Conservation (phyloP, 2,113 vertebrate genomes). For the Ginglymostoma cirratum region DNA sequence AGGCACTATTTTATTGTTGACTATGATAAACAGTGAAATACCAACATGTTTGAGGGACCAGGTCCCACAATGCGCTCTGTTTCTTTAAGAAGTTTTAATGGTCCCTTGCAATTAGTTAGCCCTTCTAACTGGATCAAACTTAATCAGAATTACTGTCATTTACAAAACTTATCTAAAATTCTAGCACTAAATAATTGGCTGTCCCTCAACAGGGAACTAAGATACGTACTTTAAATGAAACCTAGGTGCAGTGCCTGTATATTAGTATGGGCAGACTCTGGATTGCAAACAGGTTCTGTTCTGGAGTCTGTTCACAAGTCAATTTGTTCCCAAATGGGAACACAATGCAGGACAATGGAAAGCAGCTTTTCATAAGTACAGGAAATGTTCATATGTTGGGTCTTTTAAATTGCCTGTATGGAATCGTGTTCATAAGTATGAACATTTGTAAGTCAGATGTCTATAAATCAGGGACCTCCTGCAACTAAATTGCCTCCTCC, state of each 20-base stretch:
- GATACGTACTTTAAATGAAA: neutral
- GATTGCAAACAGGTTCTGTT: too few species aligned
- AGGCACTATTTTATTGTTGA: slow-evolving; percentile 51
- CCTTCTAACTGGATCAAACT: neutral
- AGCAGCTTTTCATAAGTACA: too few species aligned
- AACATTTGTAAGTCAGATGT: too few species aligned
- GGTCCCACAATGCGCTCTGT: neutral
- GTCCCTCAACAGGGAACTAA: neutral
- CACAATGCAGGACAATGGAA: too few species aligned
- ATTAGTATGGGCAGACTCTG: neutral
- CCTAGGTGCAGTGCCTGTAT: neutral
- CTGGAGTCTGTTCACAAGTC: too few species aligned
- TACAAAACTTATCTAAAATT: neutral
- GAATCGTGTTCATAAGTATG: too few species aligned
- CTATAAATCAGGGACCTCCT: too few species aligned
- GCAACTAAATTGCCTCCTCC: too few species aligned
- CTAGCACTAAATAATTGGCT: neutral
- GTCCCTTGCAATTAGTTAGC: neutral
- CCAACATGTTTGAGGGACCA: too few species aligned
- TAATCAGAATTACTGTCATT: neutral
- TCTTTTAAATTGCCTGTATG: too few species aligned
- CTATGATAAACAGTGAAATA: neutral
- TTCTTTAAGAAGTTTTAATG: neutral
- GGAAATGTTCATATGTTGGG: too few species aligned
- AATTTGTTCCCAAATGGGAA: too few species aligned